phyloP scores from a whole-genome alignment of 53 echinoderm and acorn worm species.

The Luidia sarsii region DNA sequence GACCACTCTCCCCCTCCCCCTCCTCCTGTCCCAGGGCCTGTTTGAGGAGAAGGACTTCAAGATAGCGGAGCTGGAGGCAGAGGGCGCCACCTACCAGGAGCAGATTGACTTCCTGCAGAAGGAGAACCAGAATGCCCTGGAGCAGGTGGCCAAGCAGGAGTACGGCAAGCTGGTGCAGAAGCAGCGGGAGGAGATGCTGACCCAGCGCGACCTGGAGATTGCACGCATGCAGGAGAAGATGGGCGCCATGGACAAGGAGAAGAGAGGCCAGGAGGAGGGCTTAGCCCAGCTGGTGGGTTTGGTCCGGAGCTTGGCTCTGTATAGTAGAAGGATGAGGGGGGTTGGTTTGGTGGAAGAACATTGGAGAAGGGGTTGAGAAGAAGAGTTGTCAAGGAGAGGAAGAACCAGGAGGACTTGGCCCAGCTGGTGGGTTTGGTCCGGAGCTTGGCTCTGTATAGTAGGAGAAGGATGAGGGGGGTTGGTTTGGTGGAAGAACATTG shows the following conservation, averaged over 20 bases:
- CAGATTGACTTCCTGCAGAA: constrained; percentile 84
- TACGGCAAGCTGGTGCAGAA: constrained; percentile 71
- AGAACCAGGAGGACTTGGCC: constrained; percentile 57
- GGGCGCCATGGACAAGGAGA: constrained; percentile 49
- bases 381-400: constrained; percentile 59
- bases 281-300: constrained; percentile 66
- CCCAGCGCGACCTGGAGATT: constrained; percentile 54
- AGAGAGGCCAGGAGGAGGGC: constrained; percentile 58
- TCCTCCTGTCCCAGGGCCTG: too few relatives aligned
- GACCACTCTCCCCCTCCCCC: too few relatives aligned
- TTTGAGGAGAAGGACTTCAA: constrained; percentile 99
- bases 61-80: constrained; percentile 93
- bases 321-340: too few relatives aligned
- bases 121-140: constrained; percentile 72
- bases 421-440: constrained; percentile 74
- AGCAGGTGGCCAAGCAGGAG: constrained; percentile 68
- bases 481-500: constrained; percentile 32
- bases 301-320: too few relatives aligned
- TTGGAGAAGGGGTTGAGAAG: constrained; percentile 69
- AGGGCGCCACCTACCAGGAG: constrained; percentile 81
- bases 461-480: too few relatives aligned
- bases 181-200: constrained; percentile 69
- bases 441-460: too few relatives aligned
- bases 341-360: too few relatives aligned
- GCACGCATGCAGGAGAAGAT: constrained; percentile 72